Evolutionary conservation across 2,888 invertebrate genomes (phyloP).

Genomic region (Exocentrus adspersus): DNA sequence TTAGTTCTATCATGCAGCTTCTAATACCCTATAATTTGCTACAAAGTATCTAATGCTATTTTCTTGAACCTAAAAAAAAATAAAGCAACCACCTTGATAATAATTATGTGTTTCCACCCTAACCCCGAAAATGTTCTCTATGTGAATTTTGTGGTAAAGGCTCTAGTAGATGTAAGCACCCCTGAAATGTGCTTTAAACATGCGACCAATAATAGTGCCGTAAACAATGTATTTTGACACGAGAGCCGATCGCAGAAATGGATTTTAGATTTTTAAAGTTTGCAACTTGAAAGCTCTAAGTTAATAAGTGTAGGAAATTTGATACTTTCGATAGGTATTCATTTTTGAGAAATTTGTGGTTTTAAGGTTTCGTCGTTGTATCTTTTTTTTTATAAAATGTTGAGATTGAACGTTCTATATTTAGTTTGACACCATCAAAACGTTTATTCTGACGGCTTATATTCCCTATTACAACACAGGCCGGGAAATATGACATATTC

Average conservation of each 20-base stretch:
- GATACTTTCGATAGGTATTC: too few species aligned
- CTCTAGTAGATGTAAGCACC: constrained; percentile 17
- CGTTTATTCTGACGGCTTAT: constrained; percentile 13
- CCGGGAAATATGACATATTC: constrained; percentile 19
- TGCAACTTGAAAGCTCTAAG: too few species aligned
- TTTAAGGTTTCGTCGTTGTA: too few species aligned
- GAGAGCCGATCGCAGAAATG: too few species aligned
- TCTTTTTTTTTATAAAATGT: too few species aligned
- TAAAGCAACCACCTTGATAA: too few species aligned
- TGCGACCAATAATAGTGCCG: constrained; percentile 34
- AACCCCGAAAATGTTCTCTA: constrained; percentile 42
- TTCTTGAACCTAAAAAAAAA: too few species aligned
- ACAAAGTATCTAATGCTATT: background rate
- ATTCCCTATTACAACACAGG: constrained; percentile 8
- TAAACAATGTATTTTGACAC: too few species aligned
- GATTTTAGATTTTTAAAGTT: too few species aligned
- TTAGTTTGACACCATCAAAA: constrained; percentile 17
- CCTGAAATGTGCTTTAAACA: constrained; percentile 31
- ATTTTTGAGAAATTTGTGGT: too few species aligned
- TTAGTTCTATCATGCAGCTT: background rate
- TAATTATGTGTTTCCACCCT: background rate
- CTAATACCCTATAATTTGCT: background rate
- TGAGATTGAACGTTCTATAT: too few species aligned
- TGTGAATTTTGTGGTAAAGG: constrained; percentile 38
- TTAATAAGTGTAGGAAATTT: too few species aligned